Evolutionary conservation across 2,888 invertebrate species (phyloP), one percentile per base, ranked within the genome.

Genomic region (Hartigia nigra): DNA sequence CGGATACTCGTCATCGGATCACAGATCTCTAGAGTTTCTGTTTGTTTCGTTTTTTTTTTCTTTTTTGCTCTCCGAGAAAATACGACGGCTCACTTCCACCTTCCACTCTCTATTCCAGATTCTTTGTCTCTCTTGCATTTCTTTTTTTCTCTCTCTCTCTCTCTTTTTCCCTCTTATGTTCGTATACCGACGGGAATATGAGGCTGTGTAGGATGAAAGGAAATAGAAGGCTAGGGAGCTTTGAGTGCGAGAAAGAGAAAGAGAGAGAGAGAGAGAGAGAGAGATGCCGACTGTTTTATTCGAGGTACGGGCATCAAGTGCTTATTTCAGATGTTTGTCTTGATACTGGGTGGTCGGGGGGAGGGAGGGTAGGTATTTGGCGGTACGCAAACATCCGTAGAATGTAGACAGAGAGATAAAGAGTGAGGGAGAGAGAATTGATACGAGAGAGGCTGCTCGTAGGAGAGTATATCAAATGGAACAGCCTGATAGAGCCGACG

Each of bases 301-400:
- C 34, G 34, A 34, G 34, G 34, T 34, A 34, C 34, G 34, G 34
- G 4, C 34, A 34, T 34, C 34, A 4, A 31, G 31, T 74, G 82
- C 82, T 83, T 81, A 82, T 83, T 82, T 81, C 79, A 78, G 81
- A 80, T 84, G 81, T 85, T 84, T 83, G 82, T 83, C 83, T 84
- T 82, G 34, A 34, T 34, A 4, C 80, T 74, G 69, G 74, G 76
- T 35, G 80, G 82, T 78, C 76, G 77, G n/a, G n/a, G n/a, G n/a
- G n/a, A n/a, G n/a, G n/a, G n/a, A n/a, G n/a, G n/a, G n/a, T n/a
- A n/a, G n/a, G n/a, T n/a, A n/a, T 80, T 76, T 83, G 81, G 77
- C 78, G 76, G 78, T 77, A 76, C 77, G 81, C 81, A 83, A 83
- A 82, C 80, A 82, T 78, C 79, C 81, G 76, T 79, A 35, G 35